Percentiles rank a stretch among this genome's conserved stretches.
These are phyloP conservation scores for Heliconius hewitsoni DNA, from an alignment of 1,140 invertebrate genomes.

Conservation along the genomic window DNA sequence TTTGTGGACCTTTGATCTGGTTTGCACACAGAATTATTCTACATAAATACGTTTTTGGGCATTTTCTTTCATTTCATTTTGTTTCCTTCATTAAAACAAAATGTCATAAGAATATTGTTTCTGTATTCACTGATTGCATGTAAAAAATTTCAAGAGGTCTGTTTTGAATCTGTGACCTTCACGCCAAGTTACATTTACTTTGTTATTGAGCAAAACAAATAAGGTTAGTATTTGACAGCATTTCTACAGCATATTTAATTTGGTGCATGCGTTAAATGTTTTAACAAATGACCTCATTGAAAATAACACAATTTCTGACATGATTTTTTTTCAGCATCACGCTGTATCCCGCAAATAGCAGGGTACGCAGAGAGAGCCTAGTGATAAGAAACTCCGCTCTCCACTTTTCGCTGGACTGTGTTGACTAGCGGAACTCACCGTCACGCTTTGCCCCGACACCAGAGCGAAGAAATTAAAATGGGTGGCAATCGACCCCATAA, in stretches of 20 bases:
- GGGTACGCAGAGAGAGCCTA: too few species aligned
- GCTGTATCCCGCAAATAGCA: too few species aligned
- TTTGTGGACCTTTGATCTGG: background rate
- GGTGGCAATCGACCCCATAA: too few species aligned
- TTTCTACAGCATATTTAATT: constrained; percentile 2
- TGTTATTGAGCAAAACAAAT: constrained; percentile 10
- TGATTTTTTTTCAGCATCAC: too few species aligned
- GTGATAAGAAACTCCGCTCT: too few species aligned
- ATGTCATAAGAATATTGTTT: background rate
- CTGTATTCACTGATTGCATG: background rate
- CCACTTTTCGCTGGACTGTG: too few species aligned
- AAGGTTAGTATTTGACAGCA: background rate
- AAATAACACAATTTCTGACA: background rate
- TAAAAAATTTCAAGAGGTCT: background rate
- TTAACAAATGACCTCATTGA: background rate
- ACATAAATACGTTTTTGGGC: background rate
- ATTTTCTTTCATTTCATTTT: background rate
- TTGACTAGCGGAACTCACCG: too few species aligned
- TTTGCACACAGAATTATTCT: background rate
- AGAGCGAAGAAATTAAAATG: too few species aligned
- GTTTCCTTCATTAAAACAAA: background rate
- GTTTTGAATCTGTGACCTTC: background rate
- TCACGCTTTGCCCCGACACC: too few species aligned
- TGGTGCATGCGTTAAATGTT: background rate
- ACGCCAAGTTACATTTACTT: background rate